Evolutionary conservation across 2,113 vertebrate genomes (phyloP), one percentile per base, ranked within the genome.

Genomic region (Entelurus aequoreus): DNA sequence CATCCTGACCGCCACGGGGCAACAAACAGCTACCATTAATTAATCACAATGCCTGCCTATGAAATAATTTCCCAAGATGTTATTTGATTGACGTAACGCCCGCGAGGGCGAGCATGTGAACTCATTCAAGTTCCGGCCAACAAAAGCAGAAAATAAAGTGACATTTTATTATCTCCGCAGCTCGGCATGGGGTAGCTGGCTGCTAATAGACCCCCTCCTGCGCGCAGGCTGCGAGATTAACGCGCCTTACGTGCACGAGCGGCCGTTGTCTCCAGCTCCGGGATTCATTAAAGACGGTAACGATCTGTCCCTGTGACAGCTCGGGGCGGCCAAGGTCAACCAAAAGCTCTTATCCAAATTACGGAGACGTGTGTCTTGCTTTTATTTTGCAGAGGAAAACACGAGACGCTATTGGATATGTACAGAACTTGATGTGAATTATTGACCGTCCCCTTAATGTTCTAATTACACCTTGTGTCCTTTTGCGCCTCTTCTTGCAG

Each of bases 241-340:
- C 74, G 63, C 12, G 11, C 68, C 68, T 65, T 66, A 69, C 70
- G 80, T 74, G 66, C 67, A 72, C 16, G 49, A 53, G 21, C 51
- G 12, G 11, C 1, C 21, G 2, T 63, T 37, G 55, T 16, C 2
- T 16, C 65, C 55, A 62, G 42, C 61, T 66, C 58, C 66, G 68
- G 79, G 80, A 83, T 79, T 88, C 79, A 86, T 88, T 88, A 86
- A 60, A 14, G 69, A 66, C 54, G 61, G 58, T 84, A 86, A 86
- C 69, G 71, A 85, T 81, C 74, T 70, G 66, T 69, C 59, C 69
- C 40, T 44, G 21, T 76, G 78, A 77, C 77, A 68, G 72, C 66
- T 64, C 8, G 13, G 53, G 72, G 61, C 48, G 54, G 51, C 15
- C 63, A 78, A 79, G 83, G 83, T 88, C 83, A 81, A 48, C 19